A percentile compares a stretch with the other conserved stretches of the same genome.
phyloP scores from a whole-genome alignment of 2,888 invertebrate genomes.

The Chrysina gloriosa region DNA sequence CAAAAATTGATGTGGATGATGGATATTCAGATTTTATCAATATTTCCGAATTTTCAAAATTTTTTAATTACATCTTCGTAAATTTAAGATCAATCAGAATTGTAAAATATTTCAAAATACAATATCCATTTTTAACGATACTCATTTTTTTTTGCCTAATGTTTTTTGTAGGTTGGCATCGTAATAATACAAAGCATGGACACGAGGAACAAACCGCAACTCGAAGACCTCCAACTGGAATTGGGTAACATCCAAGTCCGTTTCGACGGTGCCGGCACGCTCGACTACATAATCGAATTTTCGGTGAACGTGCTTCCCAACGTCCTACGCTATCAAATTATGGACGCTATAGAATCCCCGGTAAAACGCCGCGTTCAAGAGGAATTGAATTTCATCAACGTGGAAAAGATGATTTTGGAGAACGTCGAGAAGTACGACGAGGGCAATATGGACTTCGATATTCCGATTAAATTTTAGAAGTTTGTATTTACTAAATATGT shows the following conservation, averaged over 20 bases:
- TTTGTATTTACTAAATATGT: not conserved
- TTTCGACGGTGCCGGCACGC: conserved; percentile 86
- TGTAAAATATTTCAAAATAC: too few relatives aligned
- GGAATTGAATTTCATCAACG: conserved; percentile 78
- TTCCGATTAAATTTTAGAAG: not conserved
- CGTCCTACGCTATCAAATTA: conserved; percentile 86
- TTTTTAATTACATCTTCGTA: too few relatives aligned
- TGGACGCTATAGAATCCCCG: conserved; percentile 86
- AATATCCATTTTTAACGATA: too few relatives aligned
- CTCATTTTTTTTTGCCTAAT: not conserved
- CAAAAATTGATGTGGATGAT: too few relatives aligned
- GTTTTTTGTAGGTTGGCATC: conserved; percentile 67
- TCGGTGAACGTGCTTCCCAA: conserved; percentile 86
- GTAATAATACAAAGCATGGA: conserved; percentile 82
- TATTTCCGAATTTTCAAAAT: too few relatives aligned
- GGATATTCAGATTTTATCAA: too few relatives aligned
- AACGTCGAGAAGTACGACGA: conserved; percentile 76
- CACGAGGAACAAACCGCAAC: conserved; percentile 76
- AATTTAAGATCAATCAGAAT: too few relatives aligned
- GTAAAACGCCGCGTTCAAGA: conserved; percentile 79
- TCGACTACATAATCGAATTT: conserved; percentile 86
- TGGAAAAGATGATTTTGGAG: conserved; percentile 79
- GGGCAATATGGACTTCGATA: conserved; percentile 19
- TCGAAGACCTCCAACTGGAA: conserved; percentile 82
- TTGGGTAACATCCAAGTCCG: conserved; percentile 87